Percentiles rank a stretch among this genome's conserved stretches.
Evolutionary conservation across 2,113 vertebrate species (phyloP).

Genomic region (human (Homo sapiens)): DNA sequence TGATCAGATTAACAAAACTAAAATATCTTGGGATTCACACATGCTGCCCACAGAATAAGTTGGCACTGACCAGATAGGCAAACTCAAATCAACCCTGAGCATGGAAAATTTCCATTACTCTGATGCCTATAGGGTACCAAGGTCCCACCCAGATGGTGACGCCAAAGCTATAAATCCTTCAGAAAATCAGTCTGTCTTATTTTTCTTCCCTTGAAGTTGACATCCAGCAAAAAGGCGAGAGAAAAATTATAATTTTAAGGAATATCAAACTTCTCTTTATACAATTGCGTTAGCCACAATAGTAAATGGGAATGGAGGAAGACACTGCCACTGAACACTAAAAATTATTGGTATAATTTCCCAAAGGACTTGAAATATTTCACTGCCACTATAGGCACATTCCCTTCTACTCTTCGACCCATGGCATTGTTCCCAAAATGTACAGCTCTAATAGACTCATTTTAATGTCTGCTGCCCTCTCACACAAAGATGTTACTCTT

Average conservation of each 20-base stretch:
- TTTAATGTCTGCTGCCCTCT: not conserved
- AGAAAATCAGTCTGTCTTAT: not conserved
- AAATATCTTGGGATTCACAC: conserved; percentile 83
- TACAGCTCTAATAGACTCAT: not conserved
- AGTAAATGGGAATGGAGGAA: not conserved
- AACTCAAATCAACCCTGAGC: conserved; percentile 46
- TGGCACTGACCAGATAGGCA: conserved; percentile 75
- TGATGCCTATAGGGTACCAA: not conserved
- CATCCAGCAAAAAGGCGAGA: fast-evolving
- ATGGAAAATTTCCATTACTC: conserved; percentile 55
- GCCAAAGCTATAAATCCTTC: conserved; percentile 20
- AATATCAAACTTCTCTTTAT: not conserved
- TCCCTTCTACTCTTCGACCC: not conserved
- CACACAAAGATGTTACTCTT: not conserved
- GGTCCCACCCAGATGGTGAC: conserved; percentile 5
- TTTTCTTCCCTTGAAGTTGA: not conserved
- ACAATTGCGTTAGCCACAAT: not conserved
- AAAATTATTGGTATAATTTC: not conserved
- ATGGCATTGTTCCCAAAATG: not conserved
- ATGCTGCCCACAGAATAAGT: conserved; percentile 81
- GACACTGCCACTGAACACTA: not conserved
- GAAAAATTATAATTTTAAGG: not conserved
- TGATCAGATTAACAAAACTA: conserved; percentile 84
- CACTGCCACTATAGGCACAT: not conserved
- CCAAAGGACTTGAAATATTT: not conserved